Evolutionary conservation across 2,113 vertebrate genomes (phyloP).

Genomic region (Chaenogobius annularis): DNA sequence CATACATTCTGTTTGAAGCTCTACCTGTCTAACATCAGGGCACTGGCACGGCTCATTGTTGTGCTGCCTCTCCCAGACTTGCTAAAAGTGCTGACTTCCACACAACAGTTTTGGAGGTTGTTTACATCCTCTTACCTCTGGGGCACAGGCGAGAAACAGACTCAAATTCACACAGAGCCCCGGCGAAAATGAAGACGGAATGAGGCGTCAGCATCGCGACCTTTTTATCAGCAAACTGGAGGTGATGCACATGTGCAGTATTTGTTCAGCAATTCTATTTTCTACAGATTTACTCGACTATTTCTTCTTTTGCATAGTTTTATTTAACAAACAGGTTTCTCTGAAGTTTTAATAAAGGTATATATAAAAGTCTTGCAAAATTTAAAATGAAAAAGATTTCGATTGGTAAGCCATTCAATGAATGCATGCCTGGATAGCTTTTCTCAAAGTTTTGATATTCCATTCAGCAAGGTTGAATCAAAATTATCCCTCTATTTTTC

Average conservation of each 20-base stretch:
- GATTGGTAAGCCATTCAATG: background rate
- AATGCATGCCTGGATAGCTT: no score
- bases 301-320: background rate
- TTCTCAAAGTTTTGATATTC: background rate
- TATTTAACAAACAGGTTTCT: background rate
- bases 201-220: slow-evolving; percentile 23
- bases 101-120: slow-evolving; percentile 10
- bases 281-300: background rate
- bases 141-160: background rate
- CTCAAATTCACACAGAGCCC: slow-evolving; percentile 6
- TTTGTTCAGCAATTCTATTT: background rate
- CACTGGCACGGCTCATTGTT: slow-evolving; percentile 2
- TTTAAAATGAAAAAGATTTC: background rate
- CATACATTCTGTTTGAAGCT: slow-evolving; percentile 5
- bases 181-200: background rate
- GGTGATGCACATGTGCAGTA: background rate
- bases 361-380: background rate
- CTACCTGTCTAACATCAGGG: background rate
- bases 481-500: background rate
- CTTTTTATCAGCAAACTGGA: slow-evolving; percentile 5
- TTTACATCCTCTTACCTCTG: slow-evolving; percentile 10
- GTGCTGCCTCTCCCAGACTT: slow-evolving; percentile 14
- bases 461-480: background rate
- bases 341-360: background rate
- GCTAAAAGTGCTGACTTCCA: slow-evolving; percentile 19